Evolutionary conservation across 1,140 invertebrate species (phyloP).

Genomic region (Zophobas atratus): DNA sequence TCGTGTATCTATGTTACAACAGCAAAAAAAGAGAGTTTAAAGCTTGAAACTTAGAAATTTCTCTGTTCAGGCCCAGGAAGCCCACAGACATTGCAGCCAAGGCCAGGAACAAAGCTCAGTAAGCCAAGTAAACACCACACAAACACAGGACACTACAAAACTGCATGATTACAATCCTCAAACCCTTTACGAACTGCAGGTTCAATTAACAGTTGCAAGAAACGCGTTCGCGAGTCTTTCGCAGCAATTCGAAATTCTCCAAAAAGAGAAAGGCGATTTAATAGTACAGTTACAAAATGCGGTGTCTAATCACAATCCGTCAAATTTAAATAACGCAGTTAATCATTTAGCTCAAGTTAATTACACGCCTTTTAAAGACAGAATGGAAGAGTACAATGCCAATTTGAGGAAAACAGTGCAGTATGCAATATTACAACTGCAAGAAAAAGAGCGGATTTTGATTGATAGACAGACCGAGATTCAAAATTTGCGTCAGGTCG

Average conservation of each 20-base stretch:
- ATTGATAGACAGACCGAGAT: slow-evolving; percentile 11
- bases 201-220: slow-evolving; percentile 31
- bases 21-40: too few relatives aligned
- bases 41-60: too few relatives aligned
- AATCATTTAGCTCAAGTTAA: not conserved
- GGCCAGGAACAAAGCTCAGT: slow-evolving; percentile 29
- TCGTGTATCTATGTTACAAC: too few relatives aligned
- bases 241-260: slow-evolving; percentile 7
- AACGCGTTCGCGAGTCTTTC: slow-evolving; percentile 5
- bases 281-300: slow-evolving; percentile 9
- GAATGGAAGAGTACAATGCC: slow-evolving; percentile 10
- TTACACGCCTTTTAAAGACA: not conserved
- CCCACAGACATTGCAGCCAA: not conserved
- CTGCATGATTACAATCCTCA: slow-evolving; percentile 11
- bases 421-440: slow-evolving; percentile 29
- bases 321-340: not conserved
- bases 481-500: slow-evolving; percentile 17
- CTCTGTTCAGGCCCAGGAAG: slow-evolving; percentile 18
- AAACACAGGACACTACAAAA: slow-evolving; percentile 30
- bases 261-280: slow-evolving; percentile 2
- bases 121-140: slow-evolving; percentile 42
- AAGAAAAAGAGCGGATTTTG: slow-evolving; percentile 10
- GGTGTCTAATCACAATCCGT: not conserved
- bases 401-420: slow-evolving; percentile 34
- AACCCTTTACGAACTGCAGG: slow-evolving; percentile 23